Evolutionary conservation across 2,888 invertebrate species (phyloP), one percentile per base, ranked within the genome.

Genomic region (Empis livida): DNA sequence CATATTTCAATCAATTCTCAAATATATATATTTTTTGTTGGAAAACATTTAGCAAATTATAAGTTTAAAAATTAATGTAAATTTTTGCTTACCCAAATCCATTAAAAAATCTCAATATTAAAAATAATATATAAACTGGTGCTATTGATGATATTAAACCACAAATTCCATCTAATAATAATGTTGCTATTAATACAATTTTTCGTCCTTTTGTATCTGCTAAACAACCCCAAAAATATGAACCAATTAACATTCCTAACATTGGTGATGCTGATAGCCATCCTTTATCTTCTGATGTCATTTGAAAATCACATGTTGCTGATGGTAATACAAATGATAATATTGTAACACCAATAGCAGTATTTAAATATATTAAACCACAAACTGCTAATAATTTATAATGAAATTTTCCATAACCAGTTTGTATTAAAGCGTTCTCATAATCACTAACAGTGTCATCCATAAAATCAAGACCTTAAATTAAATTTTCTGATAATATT

Each of bases 401-500:
- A 65, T 90, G 89, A 70, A 89, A 90, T 63, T 79, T 80, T 49
- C 90, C 90, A 70, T 86, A 87, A 54, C 87, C 89, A 81, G 72
- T 57, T 51, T 61, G 56, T 37, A 60, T 51, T 17, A 65, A 48
- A 10, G 65, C 65, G 50, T 63, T 61, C 53, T 65, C 65, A 53
- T 65, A 65, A 51, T 65, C 64, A 50, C 57, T 61, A 13, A 60
- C 59, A 42, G 61, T 58, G 46, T 60, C 57, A 49, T 65, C 65
- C 55, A 65, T 54, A 55, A 65, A 64, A 54, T 65, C 64, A 17
- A 65, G 60, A 51, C 64, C 64, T 62, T 42, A 42, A 53, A 54
- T 43, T 38, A 48, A 51, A 48, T 48, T 35, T n/a, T n/a, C n/a
- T n/a, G n/a, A 15, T 35, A 35, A n/a, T 35, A 35, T 35, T 13